Conservation (phyloP, 2,113 vertebrate genomes). For the Antidorcas marsupialis region DNA sequence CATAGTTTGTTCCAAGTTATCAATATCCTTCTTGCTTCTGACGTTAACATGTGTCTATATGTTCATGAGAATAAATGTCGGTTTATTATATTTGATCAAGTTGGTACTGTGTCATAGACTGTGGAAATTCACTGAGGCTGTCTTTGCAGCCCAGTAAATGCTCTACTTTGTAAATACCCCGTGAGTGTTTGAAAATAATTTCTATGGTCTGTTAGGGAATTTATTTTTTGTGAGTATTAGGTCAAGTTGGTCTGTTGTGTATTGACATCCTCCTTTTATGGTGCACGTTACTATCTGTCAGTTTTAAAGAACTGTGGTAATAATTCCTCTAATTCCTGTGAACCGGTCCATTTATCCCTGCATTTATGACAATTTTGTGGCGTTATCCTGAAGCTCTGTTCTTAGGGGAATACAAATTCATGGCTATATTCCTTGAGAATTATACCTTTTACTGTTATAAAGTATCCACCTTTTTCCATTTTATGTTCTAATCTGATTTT, state of each 20-base stretch:
- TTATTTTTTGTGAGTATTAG: not conserved
- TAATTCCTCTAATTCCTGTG: not conserved
- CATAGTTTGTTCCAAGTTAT: not conserved
- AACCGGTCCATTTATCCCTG: not conserved
- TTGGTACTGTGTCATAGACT: no score
- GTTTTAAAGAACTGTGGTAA: not conserved
- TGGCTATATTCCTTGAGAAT: not conserved
- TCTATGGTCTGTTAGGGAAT: not conserved
- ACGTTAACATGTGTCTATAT: no score
- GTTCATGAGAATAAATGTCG: not conserved
- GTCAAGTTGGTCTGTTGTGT: not conserved
- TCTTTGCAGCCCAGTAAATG: not conserved
- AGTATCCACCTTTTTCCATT: not conserved
- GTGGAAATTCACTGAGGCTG: not conserved
- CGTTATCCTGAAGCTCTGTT: not conserved
- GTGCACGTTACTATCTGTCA: no score
- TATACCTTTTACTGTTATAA: not conserved
- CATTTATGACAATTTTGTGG: not conserved
- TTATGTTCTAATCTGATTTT: not conserved
- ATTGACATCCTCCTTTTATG: not conserved
- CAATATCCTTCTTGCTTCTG: not conserved
- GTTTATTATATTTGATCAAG: no score
- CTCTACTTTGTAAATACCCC: not conserved
- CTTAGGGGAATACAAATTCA: not conserved
- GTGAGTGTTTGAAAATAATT: not conserved